Percentiles rank a stretch among this genome's conserved stretches.
Evolutionary conservation across 2,113 vertebrate species (phyloP).

Genomic region (Grammomys surdaster): DNA sequence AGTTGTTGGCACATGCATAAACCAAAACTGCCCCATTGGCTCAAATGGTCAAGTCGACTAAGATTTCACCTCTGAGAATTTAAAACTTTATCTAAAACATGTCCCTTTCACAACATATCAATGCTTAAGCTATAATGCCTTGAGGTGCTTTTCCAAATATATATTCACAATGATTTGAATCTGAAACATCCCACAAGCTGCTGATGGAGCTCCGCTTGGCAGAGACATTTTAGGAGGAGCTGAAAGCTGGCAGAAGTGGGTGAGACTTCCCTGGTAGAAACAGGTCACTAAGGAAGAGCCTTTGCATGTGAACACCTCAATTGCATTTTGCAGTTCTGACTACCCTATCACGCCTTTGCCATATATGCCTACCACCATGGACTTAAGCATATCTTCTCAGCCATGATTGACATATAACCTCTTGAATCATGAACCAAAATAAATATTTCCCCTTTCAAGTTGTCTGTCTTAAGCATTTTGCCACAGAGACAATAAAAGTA

Average conservation of each 20-base stretch:
- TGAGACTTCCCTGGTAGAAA: neutral
- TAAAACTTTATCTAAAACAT: slow-evolving; percentile 7
- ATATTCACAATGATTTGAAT: neutral
- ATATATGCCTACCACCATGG: neutral
- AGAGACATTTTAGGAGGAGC: neutral
- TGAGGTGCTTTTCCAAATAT: neutral
- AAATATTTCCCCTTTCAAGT: neutral
- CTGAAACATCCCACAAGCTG: neutral
- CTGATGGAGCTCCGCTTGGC: neutral
- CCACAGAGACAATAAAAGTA: neutral
- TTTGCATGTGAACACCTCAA: neutral
- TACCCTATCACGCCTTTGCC: neutral
- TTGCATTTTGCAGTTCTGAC: no score
- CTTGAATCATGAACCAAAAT: neutral
- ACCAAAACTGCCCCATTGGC: neutral
- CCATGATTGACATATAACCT: neutral
- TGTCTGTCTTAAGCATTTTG: neutral
- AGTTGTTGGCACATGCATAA: neutral
- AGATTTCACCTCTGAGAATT: neutral
- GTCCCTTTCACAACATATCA: neutral
- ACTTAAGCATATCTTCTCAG: neutral
- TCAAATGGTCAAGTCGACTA: neutral
- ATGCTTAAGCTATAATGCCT: neutral
- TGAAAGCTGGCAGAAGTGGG: neutral
- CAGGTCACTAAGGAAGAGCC: neutral